phyloP scores from a whole-genome alignment of 37 sponge, comb jelly and placozoan species.

The Mnemiopsis leidyi region DNA sequence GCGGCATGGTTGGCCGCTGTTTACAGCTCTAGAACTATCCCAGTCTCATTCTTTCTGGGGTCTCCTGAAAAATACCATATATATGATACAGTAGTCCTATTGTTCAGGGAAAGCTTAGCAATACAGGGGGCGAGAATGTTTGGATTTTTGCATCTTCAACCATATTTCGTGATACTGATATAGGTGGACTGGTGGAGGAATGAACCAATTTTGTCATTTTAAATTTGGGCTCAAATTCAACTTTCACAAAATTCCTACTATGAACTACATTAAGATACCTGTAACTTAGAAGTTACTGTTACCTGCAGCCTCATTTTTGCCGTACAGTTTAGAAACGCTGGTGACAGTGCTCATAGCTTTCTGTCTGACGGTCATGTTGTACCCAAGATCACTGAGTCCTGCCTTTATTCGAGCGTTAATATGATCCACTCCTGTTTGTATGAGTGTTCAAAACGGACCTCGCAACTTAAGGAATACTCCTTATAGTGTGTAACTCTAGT shows the following conservation, averaged over 20 bases:
- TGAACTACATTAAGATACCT: no score
- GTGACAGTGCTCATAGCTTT: background rate
- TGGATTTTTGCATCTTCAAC: background rate
- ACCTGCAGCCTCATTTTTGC: background rate
- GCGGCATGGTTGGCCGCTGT: no score
- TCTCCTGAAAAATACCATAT: constrained; percentile 9
- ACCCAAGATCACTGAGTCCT: background rate
- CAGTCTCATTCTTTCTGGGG: constrained; percentile 3
- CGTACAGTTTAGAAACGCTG: background rate
- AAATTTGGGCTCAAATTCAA: no score
- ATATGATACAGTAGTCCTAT: no score
- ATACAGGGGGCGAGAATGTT: background rate
- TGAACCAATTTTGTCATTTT: background rate
- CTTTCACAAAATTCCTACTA: no score
- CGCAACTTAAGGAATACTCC: no score
- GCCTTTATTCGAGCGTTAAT: background rate
- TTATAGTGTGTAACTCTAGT: no score
- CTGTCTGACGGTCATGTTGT: background rate
- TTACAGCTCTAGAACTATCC: no score
- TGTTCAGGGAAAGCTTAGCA: background rate
- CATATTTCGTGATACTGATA: background rate
- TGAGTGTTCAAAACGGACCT: no score
- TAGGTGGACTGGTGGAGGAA: background rate
- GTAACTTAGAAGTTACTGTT: background rate
- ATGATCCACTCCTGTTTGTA: background rate